Percentiles rank a stretch among this genome's conserved stretches.
These are phyloP conservation scores for Caenorhabditis japonica DNA, from an alignment of 2,888 invertebrate genomes.

Conservation along the genomic window DNA sequence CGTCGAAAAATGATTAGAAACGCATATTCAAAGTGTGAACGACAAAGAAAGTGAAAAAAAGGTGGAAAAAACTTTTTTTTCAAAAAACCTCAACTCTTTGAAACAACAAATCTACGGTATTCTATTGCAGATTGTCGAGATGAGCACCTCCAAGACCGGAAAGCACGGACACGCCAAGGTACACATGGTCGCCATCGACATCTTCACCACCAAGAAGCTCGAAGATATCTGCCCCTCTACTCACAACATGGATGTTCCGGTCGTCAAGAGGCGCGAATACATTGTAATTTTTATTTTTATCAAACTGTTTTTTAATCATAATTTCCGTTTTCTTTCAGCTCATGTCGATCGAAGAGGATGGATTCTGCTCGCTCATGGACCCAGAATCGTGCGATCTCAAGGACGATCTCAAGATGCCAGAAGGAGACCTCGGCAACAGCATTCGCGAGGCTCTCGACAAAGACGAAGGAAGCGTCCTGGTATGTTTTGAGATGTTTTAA, in stretches of 20 bases:
- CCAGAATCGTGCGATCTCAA: constrained; percentile 84
- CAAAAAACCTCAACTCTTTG: too few relatives aligned
- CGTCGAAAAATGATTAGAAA: too few relatives aligned
- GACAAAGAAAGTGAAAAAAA: too few relatives aligned
- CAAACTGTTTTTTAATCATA: neutral
- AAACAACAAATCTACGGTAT: too few relatives aligned
- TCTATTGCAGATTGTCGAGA: constrained; percentile 90
- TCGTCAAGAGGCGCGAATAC: constrained; percentile 97
- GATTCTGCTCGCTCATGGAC: constrained; percentile 93
- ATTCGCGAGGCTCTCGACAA: constrained; percentile 85
- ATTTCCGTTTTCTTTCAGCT: constrained; percentile 79
- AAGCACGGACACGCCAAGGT: constrained; percentile 99
- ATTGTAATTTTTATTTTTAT: constrained; percentile 79
- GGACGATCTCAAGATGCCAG: constrained; percentile 91
- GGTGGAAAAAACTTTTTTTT: too few relatives aligned
- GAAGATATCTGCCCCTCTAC: constrained; percentile 99
- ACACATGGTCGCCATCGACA: constrained; percentile 93
- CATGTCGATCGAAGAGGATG: constrained; percentile 87
- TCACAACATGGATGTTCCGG: constrained; percentile 99
- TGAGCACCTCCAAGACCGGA: constrained; percentile 99
- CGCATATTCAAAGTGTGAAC: too few relatives aligned
- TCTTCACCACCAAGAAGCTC: constrained; percentile 91
- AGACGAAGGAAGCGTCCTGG: constrained; percentile 74
- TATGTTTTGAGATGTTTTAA: neutral
- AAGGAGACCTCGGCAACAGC: constrained; percentile 90